These are phyloP conservation scores for Drosophila triauraria DNA, from an alignment of 1,140 invertebrate genomes.

Conservation along the genomic window DNA sequence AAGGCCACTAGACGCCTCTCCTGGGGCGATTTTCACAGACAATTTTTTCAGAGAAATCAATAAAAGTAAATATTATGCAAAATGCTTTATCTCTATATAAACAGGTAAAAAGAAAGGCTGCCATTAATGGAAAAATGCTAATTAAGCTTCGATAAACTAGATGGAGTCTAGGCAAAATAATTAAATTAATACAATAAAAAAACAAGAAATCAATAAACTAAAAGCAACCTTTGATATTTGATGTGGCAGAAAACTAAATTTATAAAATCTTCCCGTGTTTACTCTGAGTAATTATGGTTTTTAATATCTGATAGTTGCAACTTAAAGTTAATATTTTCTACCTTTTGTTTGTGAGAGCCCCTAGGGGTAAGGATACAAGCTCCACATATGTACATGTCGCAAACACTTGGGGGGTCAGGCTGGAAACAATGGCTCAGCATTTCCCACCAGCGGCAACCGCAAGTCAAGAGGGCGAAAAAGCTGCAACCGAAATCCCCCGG, in stretches of 20 bases:
- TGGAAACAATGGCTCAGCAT: slow-evolving; percentile 28
- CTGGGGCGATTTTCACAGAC: no score
- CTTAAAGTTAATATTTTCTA: not conserved
- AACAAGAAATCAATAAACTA: not conserved
- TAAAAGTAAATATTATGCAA: slow-evolving; percentile 7
- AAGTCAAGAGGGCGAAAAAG: slow-evolving; percentile 44
- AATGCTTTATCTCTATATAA: not conserved
- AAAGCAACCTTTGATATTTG: not conserved
- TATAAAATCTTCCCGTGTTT: not conserved
- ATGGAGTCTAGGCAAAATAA: not conserved
- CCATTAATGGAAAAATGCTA: slow-evolving; percentile 2
- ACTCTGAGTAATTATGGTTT: not conserved
- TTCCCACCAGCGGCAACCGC: slow-evolving; percentile 42
- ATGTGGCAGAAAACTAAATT: not conserved
- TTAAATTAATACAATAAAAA: not conserved
- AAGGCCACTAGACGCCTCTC: no score
- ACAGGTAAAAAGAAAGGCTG: not conserved
- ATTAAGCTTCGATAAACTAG: not conserved
- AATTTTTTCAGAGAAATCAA: not conserved
- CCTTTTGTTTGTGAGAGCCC: not conserved
- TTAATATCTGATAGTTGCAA: not conserved
- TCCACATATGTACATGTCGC: slow-evolving; percentile 21
- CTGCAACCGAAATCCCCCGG: slow-evolving; percentile 4
- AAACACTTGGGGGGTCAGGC: slow-evolving; percentile 12
- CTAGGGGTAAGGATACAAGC: not conserved